These are phyloP conservation scores for Apis dorsata DNA, from an alignment of 1,140 invertebrate species.

Conservation along the genomic window DNA sequence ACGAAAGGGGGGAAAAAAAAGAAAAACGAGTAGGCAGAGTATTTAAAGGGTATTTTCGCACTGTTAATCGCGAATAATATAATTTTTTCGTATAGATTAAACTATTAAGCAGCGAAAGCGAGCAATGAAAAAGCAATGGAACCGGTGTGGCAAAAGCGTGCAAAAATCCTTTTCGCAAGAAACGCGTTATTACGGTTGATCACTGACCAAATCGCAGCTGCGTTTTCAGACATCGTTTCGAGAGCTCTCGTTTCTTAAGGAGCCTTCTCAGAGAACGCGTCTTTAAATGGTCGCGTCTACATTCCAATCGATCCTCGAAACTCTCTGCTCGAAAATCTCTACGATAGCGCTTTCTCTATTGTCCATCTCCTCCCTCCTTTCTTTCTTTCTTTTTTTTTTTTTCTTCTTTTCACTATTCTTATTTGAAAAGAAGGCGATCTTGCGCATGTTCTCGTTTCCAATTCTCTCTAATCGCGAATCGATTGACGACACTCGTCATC, in stretches of 20 bases:
- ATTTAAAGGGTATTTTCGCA: conserved; percentile 15
- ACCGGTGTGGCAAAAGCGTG: not conserved
- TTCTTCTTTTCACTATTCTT: not conserved
- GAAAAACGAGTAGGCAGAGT: not conserved
- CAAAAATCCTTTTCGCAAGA: not conserved
- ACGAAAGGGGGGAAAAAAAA: not conserved
- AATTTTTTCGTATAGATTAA: not conserved
- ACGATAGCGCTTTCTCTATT: not conserved
- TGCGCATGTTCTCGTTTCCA: not conserved
- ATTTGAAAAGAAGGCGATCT: not conserved
- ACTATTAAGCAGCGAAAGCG: not conserved
- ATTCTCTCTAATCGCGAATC: conserved; percentile 35
- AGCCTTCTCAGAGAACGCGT: not conserved
- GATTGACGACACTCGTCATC: conserved; percentile 21
- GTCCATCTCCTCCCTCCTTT: not conserved
- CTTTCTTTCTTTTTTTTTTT: not conserved
- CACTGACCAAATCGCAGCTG: not conserved
- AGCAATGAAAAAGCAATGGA: not conserved
- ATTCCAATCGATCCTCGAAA: not conserved
- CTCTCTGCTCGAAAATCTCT: not conserved
- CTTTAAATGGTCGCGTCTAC: not conserved
- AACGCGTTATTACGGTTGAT: not conserved
- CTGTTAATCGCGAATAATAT: not conserved
- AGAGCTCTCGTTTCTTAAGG: not conserved
- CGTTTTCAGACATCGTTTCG: not conserved